phyloP scores from a whole-genome alignment of 2,113 vertebrate genomes.

The Hydropotes inermis region DNA sequence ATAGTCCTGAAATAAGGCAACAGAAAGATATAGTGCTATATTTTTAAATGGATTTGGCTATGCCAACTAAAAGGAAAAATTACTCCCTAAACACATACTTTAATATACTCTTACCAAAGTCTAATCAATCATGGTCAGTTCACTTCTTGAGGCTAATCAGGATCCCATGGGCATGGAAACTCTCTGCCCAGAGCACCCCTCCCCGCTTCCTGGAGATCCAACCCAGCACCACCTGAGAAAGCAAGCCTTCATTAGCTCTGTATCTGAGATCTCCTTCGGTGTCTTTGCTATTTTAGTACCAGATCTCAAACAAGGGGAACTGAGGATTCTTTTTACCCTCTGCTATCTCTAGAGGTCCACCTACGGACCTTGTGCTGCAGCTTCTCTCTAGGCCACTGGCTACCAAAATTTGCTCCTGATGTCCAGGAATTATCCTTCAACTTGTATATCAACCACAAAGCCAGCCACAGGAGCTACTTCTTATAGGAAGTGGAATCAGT shows the following conservation, averaged over 20 bases:
- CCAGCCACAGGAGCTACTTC: slow-evolving; percentile 88
- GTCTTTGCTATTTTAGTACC: neutral
- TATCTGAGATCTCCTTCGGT: neutral
- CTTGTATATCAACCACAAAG: slow-evolving; percentile 90
- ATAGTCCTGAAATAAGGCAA: neutral
- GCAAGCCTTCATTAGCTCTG: neutral
- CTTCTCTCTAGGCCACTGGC: neutral
- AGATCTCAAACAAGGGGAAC: neutral
- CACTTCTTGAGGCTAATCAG: neutral
- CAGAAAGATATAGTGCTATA: neutral
- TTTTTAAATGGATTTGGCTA: neutral
- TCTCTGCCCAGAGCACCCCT: neutral
- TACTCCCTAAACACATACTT: neutral
- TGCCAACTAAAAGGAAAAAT: neutral
- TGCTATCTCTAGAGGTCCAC: neutral
- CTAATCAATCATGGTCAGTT: neutral
- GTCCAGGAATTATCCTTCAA: slow-evolving; percentile 45
- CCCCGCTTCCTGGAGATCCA: neutral
- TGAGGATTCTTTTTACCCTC: neutral
- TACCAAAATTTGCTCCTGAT: neutral
- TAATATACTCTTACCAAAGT: neutral
- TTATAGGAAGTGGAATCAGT: slow-evolving; percentile 91
- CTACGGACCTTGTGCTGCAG: neutral
- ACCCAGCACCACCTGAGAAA: neutral
- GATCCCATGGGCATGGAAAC: neutral